These are phyloP conservation scores for Drosophila mulleri DNA, from an alignment of 2,888 invertebrate species.

Conservation along the genomic window DNA sequence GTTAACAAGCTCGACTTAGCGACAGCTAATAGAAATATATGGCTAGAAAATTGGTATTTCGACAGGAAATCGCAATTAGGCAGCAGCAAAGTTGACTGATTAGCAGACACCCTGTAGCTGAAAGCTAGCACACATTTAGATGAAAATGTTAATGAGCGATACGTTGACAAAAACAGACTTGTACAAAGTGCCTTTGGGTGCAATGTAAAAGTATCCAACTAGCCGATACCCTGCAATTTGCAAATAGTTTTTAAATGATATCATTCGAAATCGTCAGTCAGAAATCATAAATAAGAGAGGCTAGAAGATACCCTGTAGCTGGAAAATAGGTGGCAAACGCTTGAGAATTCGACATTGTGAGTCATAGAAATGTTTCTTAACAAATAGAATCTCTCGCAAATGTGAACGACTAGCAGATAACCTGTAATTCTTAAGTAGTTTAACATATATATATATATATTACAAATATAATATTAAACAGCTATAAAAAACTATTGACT, in stretches of 20 bases:
- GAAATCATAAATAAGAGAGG: too few species aligned
- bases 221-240: background rate
- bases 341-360: too few species aligned
- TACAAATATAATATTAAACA: too few species aligned
- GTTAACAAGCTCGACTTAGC: slow-evolving; percentile 42
- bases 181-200: background rate
- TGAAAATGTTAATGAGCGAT: too few species aligned
- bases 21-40: slow-evolving; percentile 3
- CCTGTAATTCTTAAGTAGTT: background rate
- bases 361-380: too few species aligned
- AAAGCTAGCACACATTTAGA: too few species aligned
- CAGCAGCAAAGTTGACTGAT: background rate
- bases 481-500: too few species aligned
- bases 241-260: too few species aligned
- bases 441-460: too few species aligned
- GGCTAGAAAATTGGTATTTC: background rate
- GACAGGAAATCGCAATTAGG: background rate
- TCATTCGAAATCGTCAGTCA: too few species aligned
- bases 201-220: background rate
- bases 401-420: background rate
- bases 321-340: too few species aligned
- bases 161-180: background rate
- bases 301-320: background rate
- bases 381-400: too few species aligned
- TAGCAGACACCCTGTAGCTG: background rate